Evolutionary conservation across 2,797 vertebrate genomes (phyloP).

Genomic region (Varecia variegata): DNA sequence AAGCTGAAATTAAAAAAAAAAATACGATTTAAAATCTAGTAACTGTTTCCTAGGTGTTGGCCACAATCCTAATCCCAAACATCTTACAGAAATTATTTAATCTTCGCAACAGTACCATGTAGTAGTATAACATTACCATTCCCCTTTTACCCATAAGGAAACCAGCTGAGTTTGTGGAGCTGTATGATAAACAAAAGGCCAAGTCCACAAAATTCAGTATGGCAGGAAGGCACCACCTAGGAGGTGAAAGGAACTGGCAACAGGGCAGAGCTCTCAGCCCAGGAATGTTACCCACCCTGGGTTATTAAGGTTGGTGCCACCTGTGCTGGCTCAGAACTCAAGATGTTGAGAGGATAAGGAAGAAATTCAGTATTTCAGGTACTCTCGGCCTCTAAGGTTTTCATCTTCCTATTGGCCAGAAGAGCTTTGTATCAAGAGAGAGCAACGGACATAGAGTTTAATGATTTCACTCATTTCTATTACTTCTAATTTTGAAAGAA

Average conservation of each 20-base stretch:
- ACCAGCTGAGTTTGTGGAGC: neutral
- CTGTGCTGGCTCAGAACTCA: neutral
- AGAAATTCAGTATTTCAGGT: neutral
- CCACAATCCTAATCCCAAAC: neutral
- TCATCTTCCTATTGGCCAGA: neutral
- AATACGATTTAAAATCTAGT: neutral
- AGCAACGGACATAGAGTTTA: neutral
- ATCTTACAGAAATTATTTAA: neutral
- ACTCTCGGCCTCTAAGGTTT: neutral
- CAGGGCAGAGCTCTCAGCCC: neutral
- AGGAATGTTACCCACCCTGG: neutral
- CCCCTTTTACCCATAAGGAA: neutral
- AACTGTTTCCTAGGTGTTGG: neutral
- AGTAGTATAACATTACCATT: neutral
- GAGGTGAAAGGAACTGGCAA: neutral
- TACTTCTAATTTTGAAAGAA: conserved; percentile 29
- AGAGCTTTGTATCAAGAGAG: neutral
- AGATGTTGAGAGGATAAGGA: neutral
- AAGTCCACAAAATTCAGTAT: neutral
- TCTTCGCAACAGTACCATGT: neutral
- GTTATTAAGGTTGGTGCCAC: neutral
- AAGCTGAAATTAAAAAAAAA: no score
- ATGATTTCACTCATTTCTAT: neutral
- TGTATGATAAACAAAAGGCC: neutral
- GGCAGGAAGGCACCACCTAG: neutral